Evolutionary conservation across 2,113 vertebrate genomes (phyloP), one percentile per base, ranked within the genome.

Genomic region (Poeciliopsis prolifica): DNA sequence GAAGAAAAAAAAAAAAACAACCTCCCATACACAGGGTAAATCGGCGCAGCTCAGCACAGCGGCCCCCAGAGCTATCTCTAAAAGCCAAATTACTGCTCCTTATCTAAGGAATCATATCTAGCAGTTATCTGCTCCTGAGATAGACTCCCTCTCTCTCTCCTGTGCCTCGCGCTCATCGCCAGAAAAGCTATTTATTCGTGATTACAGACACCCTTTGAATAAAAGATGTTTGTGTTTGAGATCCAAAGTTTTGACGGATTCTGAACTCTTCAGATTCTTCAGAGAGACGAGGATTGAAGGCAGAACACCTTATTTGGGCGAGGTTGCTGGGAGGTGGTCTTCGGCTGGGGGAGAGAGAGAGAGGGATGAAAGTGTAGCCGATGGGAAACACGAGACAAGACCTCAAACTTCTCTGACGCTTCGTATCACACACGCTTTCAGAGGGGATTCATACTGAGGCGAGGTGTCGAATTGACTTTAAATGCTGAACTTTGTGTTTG

Each of bases 41-140:
- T 93, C 92, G 86, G 82, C 74, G 91, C 91, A 78, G 89, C 94
- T 93, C 93, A 81, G 93, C 95, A 94, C 92, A 85, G 95, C 95
- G 94, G 95, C 96, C 94, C 89, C 92, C 82, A 95, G 93, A 96
- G 96, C 96, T 95, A 97, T 97, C 97, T 97, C 90, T 95, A 93
- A 95, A 94, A 94, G 93, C 92, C 92, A 96, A 97, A 98, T 97
- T 97, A 96, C 94, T 89, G 93, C 93, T 89, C 92, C 95, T 98
- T 99, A 99, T 99, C 97, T 96, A 92, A 86, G 88, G 92, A 95
- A 97, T 98, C 96, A 93, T 95, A 97, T 98, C 97, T 97, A 95
- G 91, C 91, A 90, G 92, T 95, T 96, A 97, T 97, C 96, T 95
- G 81, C 76, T 89, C 86, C 86, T 93, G 88, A 92, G 90, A 93